These are phyloP conservation scores for Columba janthina DNA, from an alignment of 2,113 vertebrate species.

Conservation along the genomic window DNA sequence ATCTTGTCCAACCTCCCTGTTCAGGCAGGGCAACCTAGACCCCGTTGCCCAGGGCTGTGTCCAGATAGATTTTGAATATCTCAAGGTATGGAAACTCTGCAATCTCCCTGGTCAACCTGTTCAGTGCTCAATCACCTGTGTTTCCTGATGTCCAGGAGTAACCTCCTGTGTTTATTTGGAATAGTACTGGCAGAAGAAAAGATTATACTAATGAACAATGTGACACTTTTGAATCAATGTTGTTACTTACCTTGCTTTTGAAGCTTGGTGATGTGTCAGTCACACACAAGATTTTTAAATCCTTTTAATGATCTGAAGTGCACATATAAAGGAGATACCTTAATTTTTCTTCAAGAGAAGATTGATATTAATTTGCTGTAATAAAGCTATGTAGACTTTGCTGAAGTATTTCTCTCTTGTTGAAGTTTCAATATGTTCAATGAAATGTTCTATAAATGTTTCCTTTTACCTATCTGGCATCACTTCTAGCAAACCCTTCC, in stretches of 20 bases:
- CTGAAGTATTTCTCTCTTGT: not conserved
- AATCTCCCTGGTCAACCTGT: too few species aligned
- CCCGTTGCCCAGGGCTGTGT: too few species aligned
- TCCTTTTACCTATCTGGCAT: not conserved
- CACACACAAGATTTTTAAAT: not conserved
- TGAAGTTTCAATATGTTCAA: not conserved
- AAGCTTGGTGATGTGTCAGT: not conserved
- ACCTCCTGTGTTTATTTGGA: not conserved
- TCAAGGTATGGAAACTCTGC: too few species aligned
- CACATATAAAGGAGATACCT: not conserved
- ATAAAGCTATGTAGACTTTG: not conserved
- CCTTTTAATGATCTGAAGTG: not conserved
- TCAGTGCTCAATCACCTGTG: too few species aligned
- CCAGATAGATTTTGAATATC: too few species aligned
- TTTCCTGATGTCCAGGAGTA: not conserved
- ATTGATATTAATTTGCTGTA: not conserved
- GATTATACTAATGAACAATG: fast-evolving
- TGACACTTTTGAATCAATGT: not conserved
- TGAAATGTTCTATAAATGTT: not conserved
- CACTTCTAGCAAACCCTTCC: not conserved
- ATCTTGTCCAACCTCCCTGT: too few species aligned
- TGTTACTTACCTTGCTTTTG: not conserved
- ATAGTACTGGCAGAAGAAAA: not conserved
- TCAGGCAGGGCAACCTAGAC: too few species aligned
- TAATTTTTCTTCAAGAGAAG: not conserved